Evolutionary conservation across 2,888 invertebrate genomes (phyloP), one percentile per base, ranked within the genome.

Genomic region (Clusia tigrina): DNA sequence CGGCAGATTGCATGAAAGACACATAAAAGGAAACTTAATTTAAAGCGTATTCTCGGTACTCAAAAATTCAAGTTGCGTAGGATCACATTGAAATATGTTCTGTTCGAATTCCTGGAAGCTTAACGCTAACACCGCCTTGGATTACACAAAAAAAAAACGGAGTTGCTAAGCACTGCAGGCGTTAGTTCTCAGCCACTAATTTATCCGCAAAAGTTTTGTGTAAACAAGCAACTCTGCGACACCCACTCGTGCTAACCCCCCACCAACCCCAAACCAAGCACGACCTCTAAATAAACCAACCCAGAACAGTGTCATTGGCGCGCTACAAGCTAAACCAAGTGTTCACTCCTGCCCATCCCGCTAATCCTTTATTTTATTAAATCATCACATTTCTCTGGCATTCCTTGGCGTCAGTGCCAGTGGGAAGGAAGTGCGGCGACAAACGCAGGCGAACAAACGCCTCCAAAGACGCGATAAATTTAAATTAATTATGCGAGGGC

Each of bases 401-500:
- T 48, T 2, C 22, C 48, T 48, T 22, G n/a, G 42, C n/a, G 20
- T 48, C 18, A 48, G 22, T 15, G 25, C 26, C 2, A 25, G 17
- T n/a, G 2, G 6, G 54, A 17, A 48, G 5, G 24, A 15, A 6
- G 2, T 9, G 2, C n/a, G 54, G n/a, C 5, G 54, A 18, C 26
- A 25, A 54, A 18, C 24, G 54, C 25, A 5, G 5, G 24, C 6
- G 22, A 52, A 22, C 24, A n/a, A 48, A 52, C 52, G 52, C 52
- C 52, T 20, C 6, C 52, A n/a, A 20, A 24, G 3, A n/a, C 22
- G 52, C 52, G 18, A 9, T 17, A 66, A 60, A 54, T 71, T 65
- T 51, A 68, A 74, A 76, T 72, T 67, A 74, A 74, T 74, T 72
- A 70, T 70, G 76, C 69, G 68, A n/a, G 58, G 52, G 57, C 62